Evolutionary conservation across 2,113 vertebrate species (phyloP), one percentile per base, ranked within the genome.

Genomic region (Leucopsar rothschildi): DNA sequence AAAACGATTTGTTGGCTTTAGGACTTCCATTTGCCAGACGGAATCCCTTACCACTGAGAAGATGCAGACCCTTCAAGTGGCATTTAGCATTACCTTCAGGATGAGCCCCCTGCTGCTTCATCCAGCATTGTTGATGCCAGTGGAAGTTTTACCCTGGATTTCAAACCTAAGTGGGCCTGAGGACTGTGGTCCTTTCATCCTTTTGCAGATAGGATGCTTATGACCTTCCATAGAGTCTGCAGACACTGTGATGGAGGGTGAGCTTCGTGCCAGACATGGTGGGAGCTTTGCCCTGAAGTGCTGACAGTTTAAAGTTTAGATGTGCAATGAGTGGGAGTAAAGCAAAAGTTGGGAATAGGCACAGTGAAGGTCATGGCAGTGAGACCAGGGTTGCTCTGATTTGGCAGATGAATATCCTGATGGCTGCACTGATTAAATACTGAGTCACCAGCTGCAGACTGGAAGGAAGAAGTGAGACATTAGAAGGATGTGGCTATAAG

Each of bases 251-350:
- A 19, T 60, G 42, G 47, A 42, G 2, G 11, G 24, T 2, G 10
- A 18, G 9, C 24, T 87, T 68, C 0, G 0, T 52, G 35, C 60
- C 50, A 40, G 1, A 0, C 1, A 0, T 12, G 10, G 20, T 37
- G 39, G 40, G 77, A 82, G 66, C 79, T 92, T 65, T 88, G 44
- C 12, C 59, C 42, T 4, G 1, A 50, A n/a, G 29, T 55, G 24
- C 63, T 77, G 70, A 61, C 23, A 35, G 39, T 35, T 22, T 35
- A 14, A 55, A 45, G 33, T 47, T 92, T 50, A 73, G 66, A 55
- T 77, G 68, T 82, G 1, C 66, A 80, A 13, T 6, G 23, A 85
- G 57, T 5, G 45, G 65, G 70, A 95, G 50, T 29, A 55, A 66
- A 91, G 25, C 10, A 37, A 10, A 86, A 64, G 12, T 12, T 33